These are phyloP conservation scores for Mustelus asterias DNA, from an alignment of 2,113 vertebrate species.

Conservation along the genomic window DNA sequence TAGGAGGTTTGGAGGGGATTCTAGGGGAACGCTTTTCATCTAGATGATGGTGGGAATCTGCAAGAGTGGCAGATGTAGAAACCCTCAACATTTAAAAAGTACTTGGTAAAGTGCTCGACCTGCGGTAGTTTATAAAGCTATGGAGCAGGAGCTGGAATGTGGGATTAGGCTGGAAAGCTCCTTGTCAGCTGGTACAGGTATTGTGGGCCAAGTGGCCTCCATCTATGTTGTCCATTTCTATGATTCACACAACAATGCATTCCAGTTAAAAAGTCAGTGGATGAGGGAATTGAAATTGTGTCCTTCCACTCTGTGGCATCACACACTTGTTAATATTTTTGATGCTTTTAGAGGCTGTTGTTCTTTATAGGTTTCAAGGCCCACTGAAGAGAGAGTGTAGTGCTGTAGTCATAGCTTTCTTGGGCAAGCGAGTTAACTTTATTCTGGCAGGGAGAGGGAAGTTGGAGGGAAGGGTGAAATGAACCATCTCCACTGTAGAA, in stretches of 20 bases:
- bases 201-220: neutral
- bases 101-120: too few species aligned
- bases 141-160: neutral
- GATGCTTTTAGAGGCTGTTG: neutral
- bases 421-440: neutral
- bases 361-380: neutral
- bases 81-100: too few species aligned
- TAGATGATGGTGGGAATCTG: neutral
- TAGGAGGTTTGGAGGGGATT: neutral
- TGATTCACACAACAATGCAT: neutral
- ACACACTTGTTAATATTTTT: neutral
- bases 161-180: neutral
- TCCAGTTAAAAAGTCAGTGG: neutral
- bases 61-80: too few species aligned
- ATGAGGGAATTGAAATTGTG: neutral
- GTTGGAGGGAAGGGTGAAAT: neutral
- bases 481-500: neutral
- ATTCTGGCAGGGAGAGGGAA: neutral
- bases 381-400: neutral
- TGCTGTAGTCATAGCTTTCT: neutral
- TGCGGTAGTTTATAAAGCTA: too few species aligned
- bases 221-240: neutral
- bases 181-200: neutral
- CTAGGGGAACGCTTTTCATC: neutral
- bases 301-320: neutral